Evolutionary conservation across 2,888 invertebrate species (phyloP), one percentile per base, ranked within the genome.

Genomic region (Orchestes rusci): DNA sequence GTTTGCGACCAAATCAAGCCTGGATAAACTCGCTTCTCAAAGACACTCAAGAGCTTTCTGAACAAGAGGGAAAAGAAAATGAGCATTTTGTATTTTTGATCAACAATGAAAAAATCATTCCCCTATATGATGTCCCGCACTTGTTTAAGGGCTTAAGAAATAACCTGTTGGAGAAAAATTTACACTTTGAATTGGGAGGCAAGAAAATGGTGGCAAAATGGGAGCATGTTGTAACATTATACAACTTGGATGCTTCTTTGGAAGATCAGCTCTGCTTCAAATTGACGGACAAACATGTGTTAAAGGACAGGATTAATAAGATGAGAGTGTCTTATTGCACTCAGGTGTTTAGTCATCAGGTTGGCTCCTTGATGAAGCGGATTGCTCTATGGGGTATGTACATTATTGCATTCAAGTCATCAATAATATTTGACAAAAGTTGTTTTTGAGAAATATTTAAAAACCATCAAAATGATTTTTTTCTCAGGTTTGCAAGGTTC

Each of bases 1-100:
- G 27, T 39, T 2, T 40, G 27, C 27, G 53, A 1, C 55, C 53
- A 15, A 60, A 59, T 45, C 30, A 18, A 32, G 44, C 51, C 15
- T 54, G 53, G 3, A 42, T 42, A n/a, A 42, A 36, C 17, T 2
- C 16, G 1, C 15, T 42, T 4, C 3, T 36, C 10, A n/a, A 27
- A 18, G 29, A 42, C 12, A 42, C 42, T 3, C 27, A n/a, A 2
- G 36, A 20, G 15, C 12, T 2, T 8, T 42, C 2, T 36, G 1
- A 13, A 18, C 35, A 20, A 28, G 4, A 36, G 18, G 29, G 29
- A 18, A 37, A 16, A 8, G 42, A 40, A 40, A 40, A 40, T 8
- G 2, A 12, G 7, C 13, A 33, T 13, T 40, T 20, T 19, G 32
- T 32, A 10, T 40, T 40, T 33, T 13, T 33, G 10, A 16, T 40